Base-by-base conservation (phyloP, 2,113 vertebrate species). In the Channa maculata region DNA sequence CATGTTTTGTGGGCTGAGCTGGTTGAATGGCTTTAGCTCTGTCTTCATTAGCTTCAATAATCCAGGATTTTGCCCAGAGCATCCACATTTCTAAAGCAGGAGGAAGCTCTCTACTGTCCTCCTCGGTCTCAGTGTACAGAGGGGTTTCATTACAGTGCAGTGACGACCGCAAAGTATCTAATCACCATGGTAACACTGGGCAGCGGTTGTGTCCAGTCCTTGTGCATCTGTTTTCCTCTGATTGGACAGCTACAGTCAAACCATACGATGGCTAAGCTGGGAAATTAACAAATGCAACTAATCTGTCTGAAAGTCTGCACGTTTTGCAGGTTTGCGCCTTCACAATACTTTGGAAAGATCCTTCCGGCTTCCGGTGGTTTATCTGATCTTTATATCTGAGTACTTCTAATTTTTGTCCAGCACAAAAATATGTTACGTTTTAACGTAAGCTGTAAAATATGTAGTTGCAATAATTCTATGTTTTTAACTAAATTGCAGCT, bases 11-110 rank as follows among this genome's bases (percentile, higher is more conserved):
- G 36, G 24, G 52, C 63, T 24, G 74, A 78, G 71, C 73, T 39
- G 60, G 43, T 60, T 54, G 36, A 65, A 77, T 71, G 53, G 71
- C 51, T 74, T 83, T 62, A 58, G 60, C 61, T 36, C 48, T 61
- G 45, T 72, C 77, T 72, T 78, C 74, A 81, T 79, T 79, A 71
- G 65, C 69, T 38, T 62, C 63, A 3, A 59, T 85, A 88, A 83
- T 83, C 80, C 70, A 57, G 71, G 77, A 79, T 83, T 83, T 73
- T 45, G 73, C 50, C 51, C 46, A 59, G 65, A 64, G 57, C 64
- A 53, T 50, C 51, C 70, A 51, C 24, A 53, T 52, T 69, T 79
- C 60, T 65, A 69, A 76, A 51, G 63, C 24, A 55, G 67, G 59
- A 41, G 62, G 46, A 53, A 63, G 51, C 38, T 49, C 54, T 43